These are phyloP conservation scores for Typhlomys cinereus DNA, from an alignment of 2,113 vertebrate genomes.

Conservation along the genomic window DNA sequence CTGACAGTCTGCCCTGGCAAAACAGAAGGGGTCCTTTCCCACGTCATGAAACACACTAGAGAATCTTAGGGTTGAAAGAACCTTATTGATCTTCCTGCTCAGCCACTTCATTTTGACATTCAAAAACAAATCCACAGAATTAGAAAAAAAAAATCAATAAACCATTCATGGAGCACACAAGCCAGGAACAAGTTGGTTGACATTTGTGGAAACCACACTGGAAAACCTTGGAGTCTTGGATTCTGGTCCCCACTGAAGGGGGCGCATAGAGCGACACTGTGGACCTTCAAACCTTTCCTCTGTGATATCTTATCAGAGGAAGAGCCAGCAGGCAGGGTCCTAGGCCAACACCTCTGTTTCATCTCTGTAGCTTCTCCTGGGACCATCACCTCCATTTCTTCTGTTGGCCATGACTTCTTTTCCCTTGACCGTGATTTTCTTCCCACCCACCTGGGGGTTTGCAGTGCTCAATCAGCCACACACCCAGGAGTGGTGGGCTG, in stretches of 20 bases:
- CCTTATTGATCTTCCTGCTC: constrained; percentile 34
- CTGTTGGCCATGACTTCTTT: not conserved
- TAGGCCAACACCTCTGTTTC: not conserved
- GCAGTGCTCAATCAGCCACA: not conserved
- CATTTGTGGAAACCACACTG: not conserved
- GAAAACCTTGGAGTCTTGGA: not conserved
- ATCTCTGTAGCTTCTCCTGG: not conserved
- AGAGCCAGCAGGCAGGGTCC: not conserved
- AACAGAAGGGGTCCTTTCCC: constrained; percentile 21
- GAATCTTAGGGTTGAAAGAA: constrained; percentile 27
- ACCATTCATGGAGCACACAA: constrained; percentile 9
- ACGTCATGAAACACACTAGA: not conserved
- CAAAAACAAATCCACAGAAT: constrained; percentile 58
- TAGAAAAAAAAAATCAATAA: constrained; percentile 46
- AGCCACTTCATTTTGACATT: constrained; percentile 63
- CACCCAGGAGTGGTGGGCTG: not conserved
- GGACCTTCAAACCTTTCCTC: not conserved
- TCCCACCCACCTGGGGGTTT: not conserved
- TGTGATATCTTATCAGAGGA: not conserved
- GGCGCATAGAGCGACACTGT: not conserved
- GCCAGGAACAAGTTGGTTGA: not conserved
- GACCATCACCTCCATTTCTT: not conserved
- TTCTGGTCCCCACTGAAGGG: not conserved
- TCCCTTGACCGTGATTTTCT: not conserved
- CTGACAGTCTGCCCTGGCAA: not conserved